Base-by-base conservation (phyloP, 2,888 invertebrate species). In the Macrophya annulata region DNA sequence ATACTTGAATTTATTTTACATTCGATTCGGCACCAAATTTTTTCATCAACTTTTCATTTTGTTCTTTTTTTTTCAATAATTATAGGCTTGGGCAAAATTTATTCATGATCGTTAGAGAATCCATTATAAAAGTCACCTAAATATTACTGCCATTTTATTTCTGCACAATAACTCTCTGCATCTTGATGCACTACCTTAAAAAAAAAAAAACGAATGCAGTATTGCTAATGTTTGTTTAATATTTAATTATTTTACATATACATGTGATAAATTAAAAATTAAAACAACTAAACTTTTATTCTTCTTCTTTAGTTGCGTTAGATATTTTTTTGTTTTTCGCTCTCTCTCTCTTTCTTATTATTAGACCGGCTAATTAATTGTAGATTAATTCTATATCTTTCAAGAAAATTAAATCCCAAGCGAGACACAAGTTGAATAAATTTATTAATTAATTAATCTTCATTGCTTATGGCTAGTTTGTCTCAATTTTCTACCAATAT, bases 181-280 rank as follows among this genome's bases (percentile, higher is more conserved):
- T 68, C 68, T 15, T 68, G 68, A 68, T 37, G 68, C 68, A 68
- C 48, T 15, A 48, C 68, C 37, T 37, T 68, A 25, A 68, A 37
- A 37, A 68, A 62, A 17, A 55, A 55, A 31, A 31, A 31, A 31
- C 25, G 68, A 68, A 68, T 68, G 37, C 15, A 37, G 17, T 68
- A 68, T 37, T 68, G 68, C 68, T 68, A 68, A 68, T 68, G 68
- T 37, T 68, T 68, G 68, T 68, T 37, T 37, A 37, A 5, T 68
- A 68, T 37, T 37, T 17, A 17, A 17, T 68, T 68, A 68, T 15
- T 68, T 37, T 37, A 68, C 37, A n/a, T 37, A 4, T 4, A 68
- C 6, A 37, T 37, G 17, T 37, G 12, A 68, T 68, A 17, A 37
- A 68, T 37, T 37, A 8, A 37, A 68, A 37, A 37, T 31, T 31